Percentiles rank a stretch among this genome's conserved stretches.
Evolutionary conservation across 2,888 invertebrate species (phyloP).

Genomic region (Tribolium freemani): DNA sequence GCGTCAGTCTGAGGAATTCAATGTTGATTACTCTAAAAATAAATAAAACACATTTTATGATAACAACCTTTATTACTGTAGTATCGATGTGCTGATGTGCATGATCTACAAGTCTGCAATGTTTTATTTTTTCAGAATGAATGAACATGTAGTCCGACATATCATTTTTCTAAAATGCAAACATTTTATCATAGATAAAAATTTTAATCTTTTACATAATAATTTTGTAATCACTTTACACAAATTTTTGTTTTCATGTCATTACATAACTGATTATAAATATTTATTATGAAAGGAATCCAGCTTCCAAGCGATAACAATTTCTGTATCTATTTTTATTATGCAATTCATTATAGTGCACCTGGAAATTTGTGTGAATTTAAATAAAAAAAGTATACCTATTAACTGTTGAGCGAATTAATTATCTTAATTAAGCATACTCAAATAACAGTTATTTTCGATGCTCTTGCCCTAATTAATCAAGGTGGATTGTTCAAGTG

Average conservation of each 20-base stretch:
- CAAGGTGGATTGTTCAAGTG: conserved; percentile 17
- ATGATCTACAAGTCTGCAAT: too few species aligned
- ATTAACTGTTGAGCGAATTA: neutral
- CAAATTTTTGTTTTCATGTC: neutral
- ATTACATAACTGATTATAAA: neutral
- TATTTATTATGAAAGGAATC: neutral
- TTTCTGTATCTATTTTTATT: neutral
- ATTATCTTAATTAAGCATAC: conserved; percentile 15
- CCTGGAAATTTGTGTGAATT: neutral
- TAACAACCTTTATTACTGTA: too few species aligned
- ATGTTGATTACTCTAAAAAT: too few species aligned
- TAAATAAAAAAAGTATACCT: neutral
- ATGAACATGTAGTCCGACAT: too few species aligned
- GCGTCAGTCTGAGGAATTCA: too few species aligned
- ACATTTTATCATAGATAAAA: too few species aligned
- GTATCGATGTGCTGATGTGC: too few species aligned
- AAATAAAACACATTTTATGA: too few species aligned
- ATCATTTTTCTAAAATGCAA: too few species aligned
- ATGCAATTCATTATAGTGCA: conserved; percentile 3
- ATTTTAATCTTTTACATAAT: too few species aligned
- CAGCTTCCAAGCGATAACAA: neutral
- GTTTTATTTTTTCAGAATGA: too few species aligned
- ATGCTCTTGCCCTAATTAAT: conserved; percentile 26
- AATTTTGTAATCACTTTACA: too few species aligned
- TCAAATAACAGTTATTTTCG: conserved; percentile 22